A percentile compares a stretch with the other conserved stretches of the same genome.
These are phyloP conservation scores for Micropoecilia bifurca DNA, from an alignment of 2,797 vertebrate species.

Conservation along the genomic window DNA sequence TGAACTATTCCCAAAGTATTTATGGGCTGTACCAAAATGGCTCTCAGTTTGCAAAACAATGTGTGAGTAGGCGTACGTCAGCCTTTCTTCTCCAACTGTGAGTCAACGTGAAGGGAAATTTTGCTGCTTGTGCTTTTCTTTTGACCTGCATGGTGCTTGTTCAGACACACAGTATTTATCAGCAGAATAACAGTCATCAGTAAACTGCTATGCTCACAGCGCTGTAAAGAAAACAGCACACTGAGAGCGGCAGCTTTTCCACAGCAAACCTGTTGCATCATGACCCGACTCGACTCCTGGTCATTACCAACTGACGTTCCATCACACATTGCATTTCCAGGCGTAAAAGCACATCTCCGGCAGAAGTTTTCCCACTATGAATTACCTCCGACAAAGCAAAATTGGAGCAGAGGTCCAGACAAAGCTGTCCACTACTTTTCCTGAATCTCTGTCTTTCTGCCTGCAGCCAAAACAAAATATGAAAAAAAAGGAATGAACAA, in stretches of 20 bases:
- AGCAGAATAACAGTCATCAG: background rate
- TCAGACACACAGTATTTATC: background rate
- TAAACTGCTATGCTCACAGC: background rate
- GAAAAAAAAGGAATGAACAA: background rate
- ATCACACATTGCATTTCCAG: background rate
- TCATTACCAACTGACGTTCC: background rate
- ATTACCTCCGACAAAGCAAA: background rate
- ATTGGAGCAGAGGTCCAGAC: background rate
- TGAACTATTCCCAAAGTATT: background rate
- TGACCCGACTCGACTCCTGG: background rate
- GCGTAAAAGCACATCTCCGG: background rate
- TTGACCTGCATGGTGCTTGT: background rate
- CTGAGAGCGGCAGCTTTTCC: background rate
- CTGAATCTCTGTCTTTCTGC: background rate
- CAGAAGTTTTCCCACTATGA: background rate
- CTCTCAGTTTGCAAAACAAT: background rate
- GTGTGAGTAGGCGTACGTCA: background rate
- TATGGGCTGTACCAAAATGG: background rate
- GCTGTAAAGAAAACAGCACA: background rate
- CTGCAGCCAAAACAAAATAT: background rate
- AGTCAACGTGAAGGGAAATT: background rate
- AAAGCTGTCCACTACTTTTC: background rate
- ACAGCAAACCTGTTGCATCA: conserved; percentile 5
- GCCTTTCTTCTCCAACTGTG: background rate
- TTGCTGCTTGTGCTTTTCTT: background rate